Evolutionary conservation across 1,140 invertebrate species (phyloP).

Genomic region (Caenorhabditis tropicalis): DNA sequence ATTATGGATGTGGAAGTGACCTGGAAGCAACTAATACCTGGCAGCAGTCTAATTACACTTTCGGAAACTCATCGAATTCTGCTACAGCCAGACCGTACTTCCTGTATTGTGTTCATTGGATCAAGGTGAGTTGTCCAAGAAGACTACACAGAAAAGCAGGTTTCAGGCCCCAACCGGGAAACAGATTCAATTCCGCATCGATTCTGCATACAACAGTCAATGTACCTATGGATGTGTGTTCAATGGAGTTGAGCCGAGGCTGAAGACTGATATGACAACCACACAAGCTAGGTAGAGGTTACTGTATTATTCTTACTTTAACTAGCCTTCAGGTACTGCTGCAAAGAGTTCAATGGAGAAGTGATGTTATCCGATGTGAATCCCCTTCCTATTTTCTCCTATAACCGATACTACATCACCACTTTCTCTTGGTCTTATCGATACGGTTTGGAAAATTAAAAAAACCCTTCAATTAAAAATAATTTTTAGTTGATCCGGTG

Average conservation of each 20-base stretch:
- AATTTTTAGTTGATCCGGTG: no score
- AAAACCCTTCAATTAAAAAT: not conserved
- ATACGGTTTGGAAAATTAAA: no score
- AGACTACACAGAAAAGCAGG: not conserved
- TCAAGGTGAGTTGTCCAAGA: not conserved
- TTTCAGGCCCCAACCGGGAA: conserved; percentile 22
- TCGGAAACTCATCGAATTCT: conserved; percentile 4
- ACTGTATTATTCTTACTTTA: not conserved
- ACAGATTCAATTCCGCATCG: conserved; percentile 20
- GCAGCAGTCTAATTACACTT: not conserved
- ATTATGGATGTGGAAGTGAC: conserved; percentile 37
- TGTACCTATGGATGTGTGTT: conserved; percentile 34
- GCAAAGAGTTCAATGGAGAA: conserved; percentile 29
- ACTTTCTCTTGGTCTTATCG: conserved; percentile 3
- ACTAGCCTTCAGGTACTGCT: conserved; percentile 15
- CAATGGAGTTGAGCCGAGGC: conserved; percentile 36
- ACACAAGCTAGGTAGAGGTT: conserved; percentile 4
- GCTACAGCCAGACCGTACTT: not conserved
- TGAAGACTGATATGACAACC: not conserved
- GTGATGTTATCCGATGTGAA: not conserved
- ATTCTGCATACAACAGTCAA: not conserved
- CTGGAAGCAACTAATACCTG: conserved; percentile 34
- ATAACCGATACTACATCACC: conserved; percentile 29
- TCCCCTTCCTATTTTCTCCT: conserved; percentile 28
- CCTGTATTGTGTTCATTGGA: conserved; percentile 35